phyloP scores from a whole-genome alignment of 2,113 vertebrate genomes.

The Clarias batrachus region DNA sequence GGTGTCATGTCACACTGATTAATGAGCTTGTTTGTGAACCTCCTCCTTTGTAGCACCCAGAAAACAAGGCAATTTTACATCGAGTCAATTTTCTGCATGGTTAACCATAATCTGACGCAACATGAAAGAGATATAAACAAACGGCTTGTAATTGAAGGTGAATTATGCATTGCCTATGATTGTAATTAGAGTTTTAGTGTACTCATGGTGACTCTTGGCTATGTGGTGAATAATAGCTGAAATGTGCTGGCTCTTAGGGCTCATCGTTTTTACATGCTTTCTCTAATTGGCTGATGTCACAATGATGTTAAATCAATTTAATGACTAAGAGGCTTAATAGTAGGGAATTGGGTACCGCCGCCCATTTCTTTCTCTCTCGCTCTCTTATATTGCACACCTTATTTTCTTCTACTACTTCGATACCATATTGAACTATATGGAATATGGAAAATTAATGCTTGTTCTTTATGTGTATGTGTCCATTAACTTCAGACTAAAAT shows the following conservation, averaged over 20 bases:
- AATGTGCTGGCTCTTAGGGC: not conserved
- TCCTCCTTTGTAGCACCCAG: not conserved
- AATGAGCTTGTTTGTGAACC: constrained; percentile 38
- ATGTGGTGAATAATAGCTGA: not conserved
- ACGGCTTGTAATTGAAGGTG: constrained; percentile 18
- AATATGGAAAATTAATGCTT: constrained; percentile 26
- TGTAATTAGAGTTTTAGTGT: constrained; percentile 24
- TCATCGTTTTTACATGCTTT: not conserved
- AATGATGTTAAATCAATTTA: constrained; percentile 15
- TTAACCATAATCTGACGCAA: constrained; percentile 4
- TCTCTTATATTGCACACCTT: not conserved
- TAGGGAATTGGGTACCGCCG: not conserved
- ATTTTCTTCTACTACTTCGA: not conserved
- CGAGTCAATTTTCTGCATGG: constrained; percentile 30
- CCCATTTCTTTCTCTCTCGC: not conserved
- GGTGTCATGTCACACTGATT: constrained; percentile 27
- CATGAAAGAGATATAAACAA: constrained; percentile 14
- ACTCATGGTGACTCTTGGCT: constrained; percentile 3
- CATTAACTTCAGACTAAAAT: not conserved
- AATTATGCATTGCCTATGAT: constrained; percentile 10
- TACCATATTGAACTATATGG: not conserved
- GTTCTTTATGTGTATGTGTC: not conserved
- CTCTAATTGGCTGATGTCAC: not conserved
- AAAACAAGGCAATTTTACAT: not conserved
- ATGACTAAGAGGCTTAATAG: not conserved